Percentiles rank a stretch among this genome's conserved stretches.
Conservation (phyloP, 2,797 vertebrate species). For the Gila robusta region DNA sequence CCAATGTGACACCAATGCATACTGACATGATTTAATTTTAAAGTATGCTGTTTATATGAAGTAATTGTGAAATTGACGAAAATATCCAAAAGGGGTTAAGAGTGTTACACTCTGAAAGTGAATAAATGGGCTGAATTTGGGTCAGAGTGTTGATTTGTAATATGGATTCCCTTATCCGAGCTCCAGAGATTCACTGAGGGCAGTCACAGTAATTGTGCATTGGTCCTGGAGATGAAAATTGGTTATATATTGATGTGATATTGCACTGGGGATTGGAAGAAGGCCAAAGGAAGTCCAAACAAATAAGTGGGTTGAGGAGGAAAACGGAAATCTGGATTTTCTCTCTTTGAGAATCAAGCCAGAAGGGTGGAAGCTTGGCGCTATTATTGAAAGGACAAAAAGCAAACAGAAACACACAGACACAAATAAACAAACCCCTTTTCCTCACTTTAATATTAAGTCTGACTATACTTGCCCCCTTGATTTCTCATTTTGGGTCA, state of each 20-base stretch:
- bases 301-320: slow-evolving; percentile 65
- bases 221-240: slow-evolving; percentile 69
- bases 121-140: slow-evolving; percentile 67
- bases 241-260: slow-evolving; percentile 75
- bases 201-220: slow-evolving; percentile 69
- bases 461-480: not conserved
- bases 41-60: slow-evolving; percentile 58
- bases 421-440: slow-evolving; percentile 23
- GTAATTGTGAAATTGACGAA: slow-evolving; percentile 73
- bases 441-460: not conserved
- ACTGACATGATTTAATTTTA: slow-evolving; percentile 60
- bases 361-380: slow-evolving; percentile 57
- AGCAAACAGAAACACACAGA: slow-evolving; percentile 33
- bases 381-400: slow-evolving; percentile 58
- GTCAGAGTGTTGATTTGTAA: slow-evolving; percentile 74
- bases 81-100: slow-evolving; percentile 70
- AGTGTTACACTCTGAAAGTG: slow-evolving; percentile 40
- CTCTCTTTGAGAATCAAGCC: slow-evolving; percentile 59
- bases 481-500: not conserved
- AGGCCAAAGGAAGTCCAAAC: slow-evolving; percentile 70
- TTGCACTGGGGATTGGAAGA: slow-evolving; percentile 66
- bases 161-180: slow-evolving; percentile 71
- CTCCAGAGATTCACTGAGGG: slow-evolving; percentile 68
- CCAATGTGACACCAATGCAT: slow-evolving; percentile 60
- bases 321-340: slow-evolving; percentile 60